phyloP scores from a whole-genome alignment of 2,888 invertebrate species.

The Xanthia icteritia region DNA sequence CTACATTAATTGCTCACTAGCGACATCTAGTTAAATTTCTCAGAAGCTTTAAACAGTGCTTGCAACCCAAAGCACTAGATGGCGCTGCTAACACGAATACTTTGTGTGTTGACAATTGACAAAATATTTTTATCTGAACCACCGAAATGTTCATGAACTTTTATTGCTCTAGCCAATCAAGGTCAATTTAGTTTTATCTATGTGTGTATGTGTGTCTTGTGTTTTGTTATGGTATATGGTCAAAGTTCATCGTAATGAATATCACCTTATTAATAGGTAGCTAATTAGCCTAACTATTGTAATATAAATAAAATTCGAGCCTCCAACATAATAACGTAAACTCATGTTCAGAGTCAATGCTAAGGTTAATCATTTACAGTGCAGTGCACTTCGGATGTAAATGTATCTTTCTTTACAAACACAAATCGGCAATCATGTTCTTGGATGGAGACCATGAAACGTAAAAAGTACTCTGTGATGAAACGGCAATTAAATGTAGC shows the following conservation, averaged over 20 bases:
- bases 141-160: slow-evolving; percentile 11
- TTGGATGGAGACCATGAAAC: too few species aligned
- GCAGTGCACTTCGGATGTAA: neutral
- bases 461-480: too few species aligned
- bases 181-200: slow-evolving; percentile 11
- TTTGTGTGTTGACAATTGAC: slow-evolving; percentile 15
- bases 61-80: slow-evolving; percentile 12
- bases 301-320: slow-evolving; percentile 3
- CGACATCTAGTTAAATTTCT: slow-evolving; percentile 31
- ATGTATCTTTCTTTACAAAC: too few species aligned
- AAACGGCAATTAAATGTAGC: too few species aligned
- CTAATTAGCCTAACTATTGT: neutral
- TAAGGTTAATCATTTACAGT: neutral
- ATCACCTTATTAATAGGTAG: neutral
- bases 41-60: neutral
- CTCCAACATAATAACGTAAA: neutral
- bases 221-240: neutral
- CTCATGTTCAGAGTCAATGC: neutral
- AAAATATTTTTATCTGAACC: slow-evolving; percentile 22
- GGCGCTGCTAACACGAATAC: slow-evolving; percentile 4
- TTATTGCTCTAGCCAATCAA: slow-evolving; percentile 13
- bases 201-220: too few species aligned
- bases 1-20: neutral
- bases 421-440: too few species aligned
- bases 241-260: slow-evolving; percentile 26